Conservation (phyloP, 2,888 invertebrate species). For the Dryobotodes eremita region DNA sequence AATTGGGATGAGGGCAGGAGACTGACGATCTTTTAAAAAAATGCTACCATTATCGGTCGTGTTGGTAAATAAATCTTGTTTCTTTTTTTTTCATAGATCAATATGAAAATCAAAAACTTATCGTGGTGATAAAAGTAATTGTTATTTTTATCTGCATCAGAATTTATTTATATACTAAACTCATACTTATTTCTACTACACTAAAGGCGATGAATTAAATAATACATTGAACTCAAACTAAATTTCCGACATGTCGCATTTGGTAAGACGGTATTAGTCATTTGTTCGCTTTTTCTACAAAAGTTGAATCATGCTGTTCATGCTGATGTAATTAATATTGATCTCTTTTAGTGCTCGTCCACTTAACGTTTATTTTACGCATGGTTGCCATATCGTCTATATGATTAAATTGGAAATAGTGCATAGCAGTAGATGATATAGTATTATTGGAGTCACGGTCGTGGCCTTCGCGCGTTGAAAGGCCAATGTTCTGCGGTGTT, state of each 20-base stretch:
- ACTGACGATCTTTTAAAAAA: not conserved
- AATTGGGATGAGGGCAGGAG: no score
- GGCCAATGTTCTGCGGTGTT: constrained; percentile 81
- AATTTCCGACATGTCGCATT: not conserved
- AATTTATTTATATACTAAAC: not conserved
- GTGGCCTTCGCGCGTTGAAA: constrained; percentile 76
- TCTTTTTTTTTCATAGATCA: not conserved
- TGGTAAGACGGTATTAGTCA: constrained; percentile 38
- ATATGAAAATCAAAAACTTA: constrained; percentile 10
- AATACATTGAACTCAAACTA: constrained; percentile 15
- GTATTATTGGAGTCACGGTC: constrained; percentile 70
- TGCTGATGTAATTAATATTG: constrained; percentile 8
- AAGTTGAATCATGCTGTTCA: constrained; percentile 43
- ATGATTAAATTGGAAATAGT: constrained; percentile 27
- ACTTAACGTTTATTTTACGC: not conserved
- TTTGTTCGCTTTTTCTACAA: constrained; percentile 33
- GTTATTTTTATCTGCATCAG: not conserved
- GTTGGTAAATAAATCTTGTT: constrained; percentile 11
- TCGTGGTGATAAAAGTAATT: not conserved
- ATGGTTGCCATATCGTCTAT: not conserved
- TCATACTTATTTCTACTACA: not conserved
- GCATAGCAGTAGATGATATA: constrained; percentile 36
- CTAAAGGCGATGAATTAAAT: constrained; percentile 1
- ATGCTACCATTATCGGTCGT: no score
- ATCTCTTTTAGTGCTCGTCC: constrained; percentile 1